Percentiles rank a stretch among this genome's conserved stretches.
These are phyloP conservation scores for Gonioctena quinquepunctata DNA, from an alignment of 1,140 invertebrate species.

Conservation along the genomic window DNA sequence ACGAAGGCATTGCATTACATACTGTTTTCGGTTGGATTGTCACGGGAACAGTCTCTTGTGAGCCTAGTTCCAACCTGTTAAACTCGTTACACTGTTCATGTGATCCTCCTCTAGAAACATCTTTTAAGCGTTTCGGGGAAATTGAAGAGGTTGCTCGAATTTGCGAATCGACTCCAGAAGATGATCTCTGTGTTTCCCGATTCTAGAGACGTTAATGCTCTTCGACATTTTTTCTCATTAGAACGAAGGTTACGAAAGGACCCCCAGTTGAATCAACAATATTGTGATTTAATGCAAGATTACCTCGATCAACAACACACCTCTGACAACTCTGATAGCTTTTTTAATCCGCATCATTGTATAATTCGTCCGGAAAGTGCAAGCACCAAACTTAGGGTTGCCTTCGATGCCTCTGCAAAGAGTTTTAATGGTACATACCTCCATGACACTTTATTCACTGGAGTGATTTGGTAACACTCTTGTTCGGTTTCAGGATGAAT, in stretches of 20 bases:
- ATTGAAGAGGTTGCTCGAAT: slow-evolving; percentile 11
- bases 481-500: slow-evolving; percentile 54
- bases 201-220: slow-evolving; percentile 1
- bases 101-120: not conserved
- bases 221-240: slow-evolving; percentile 1
- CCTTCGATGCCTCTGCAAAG: slow-evolving; percentile 14
- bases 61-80: not conserved
- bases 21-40: slow-evolving; percentile 12
- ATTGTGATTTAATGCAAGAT: slow-evolving; percentile 13
- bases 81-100: not conserved
- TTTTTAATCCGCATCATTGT: slow-evolving; percentile 47
- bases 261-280: not conserved
- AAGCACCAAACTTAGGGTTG: slow-evolving; percentile 32
- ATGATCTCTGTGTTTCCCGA: slow-evolving; percentile 11
- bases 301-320: slow-evolving; percentile 5
- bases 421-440: slow-evolving; percentile 17
- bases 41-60: not conserved
- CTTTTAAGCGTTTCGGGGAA: slow-evolving; percentile 3
- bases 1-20: slow-evolving; percentile 1
- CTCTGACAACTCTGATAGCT: not conserved
- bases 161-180: not conserved
- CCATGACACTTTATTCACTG: slow-evolving; percentile 36
- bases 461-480: slow-evolving; percentile 42
- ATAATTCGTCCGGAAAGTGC: slow-evolving; percentile 36
- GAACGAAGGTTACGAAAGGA: slow-evolving; percentile 7